Evolutionary conservation across 2,113 vertebrate genomes (phyloP).

Genomic region (Rhabdomys dilectus): DNA sequence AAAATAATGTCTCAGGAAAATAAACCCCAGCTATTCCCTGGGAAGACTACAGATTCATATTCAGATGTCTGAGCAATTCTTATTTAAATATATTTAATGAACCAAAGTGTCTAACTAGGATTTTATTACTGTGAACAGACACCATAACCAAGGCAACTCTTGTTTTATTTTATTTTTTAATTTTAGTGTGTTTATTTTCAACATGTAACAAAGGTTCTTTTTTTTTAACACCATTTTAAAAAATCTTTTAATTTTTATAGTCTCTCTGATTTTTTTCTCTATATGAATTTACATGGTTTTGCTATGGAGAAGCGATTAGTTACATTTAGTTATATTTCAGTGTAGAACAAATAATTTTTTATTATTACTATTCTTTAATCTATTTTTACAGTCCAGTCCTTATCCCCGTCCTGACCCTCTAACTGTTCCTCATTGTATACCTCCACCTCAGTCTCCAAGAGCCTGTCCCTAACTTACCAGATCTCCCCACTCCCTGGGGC

Average conservation of each 20-base stretch:
- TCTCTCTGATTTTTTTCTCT: no score
- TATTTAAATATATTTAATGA: slow-evolving; percentile 30
- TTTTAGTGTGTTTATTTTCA: neutral
- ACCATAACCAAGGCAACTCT: no score
- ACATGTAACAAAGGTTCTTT: no score
- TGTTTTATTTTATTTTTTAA: neutral
- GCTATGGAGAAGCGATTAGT: neutral
- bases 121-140: no score
- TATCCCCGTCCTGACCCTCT: no score
- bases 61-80: neutral
- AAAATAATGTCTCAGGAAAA: neutral
- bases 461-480: no score
- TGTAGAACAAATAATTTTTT: neutral
- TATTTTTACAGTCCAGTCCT: no score
- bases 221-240: neutral
- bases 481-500: no score
- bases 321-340: neutral
- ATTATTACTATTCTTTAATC: no score
- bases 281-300: neutral
- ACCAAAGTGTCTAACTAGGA: neutral
- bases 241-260: neutral
- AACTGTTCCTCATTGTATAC: no score
- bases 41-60: neutral
- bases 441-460: no score
- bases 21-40: neutral